A percentile compares a stretch with the other conserved stretches of the same genome.
Evolutionary conservation across 2,888 invertebrate genomes (phyloP).

Genomic region (Eurytoma adleriae): DNA sequence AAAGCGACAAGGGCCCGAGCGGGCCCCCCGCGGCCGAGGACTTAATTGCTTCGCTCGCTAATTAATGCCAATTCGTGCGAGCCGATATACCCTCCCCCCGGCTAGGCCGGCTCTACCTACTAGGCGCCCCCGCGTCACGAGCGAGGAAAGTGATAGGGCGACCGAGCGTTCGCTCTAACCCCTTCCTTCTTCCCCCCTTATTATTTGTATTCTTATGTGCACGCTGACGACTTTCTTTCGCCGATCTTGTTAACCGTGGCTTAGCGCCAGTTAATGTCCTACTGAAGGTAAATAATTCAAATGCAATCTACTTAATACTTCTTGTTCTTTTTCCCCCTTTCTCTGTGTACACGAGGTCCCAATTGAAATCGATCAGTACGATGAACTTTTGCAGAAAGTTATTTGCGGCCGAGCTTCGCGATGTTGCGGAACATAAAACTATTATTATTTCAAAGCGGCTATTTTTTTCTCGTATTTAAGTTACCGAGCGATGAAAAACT

Average conservation of each 20-base stretch:
- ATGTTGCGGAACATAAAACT: background rate
- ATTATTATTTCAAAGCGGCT: slow-evolving; percentile 1
- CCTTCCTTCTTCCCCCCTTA: background rate
- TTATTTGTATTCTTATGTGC: background rate
- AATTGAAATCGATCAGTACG: background rate
- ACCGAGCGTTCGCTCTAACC: too few species aligned
- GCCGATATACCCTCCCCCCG: slow-evolving; percentile 43
- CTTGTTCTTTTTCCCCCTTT: background rate
- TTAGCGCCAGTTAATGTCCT: slow-evolving; percentile 11
- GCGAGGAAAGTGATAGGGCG: background rate
- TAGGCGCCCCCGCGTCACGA: background rate
- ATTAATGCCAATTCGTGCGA: slow-evolving; percentile 63
- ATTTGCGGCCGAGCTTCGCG: slow-evolving; percentile 7
- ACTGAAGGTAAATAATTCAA: slow-evolving; percentile 32
- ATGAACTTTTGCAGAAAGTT: slow-evolving; percentile 12
- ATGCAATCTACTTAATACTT: background rate
- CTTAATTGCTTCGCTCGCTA: slow-evolving; percentile 63
- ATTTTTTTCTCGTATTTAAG: background rate
- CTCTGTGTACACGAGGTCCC: background rate
- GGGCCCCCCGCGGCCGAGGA: slow-evolving; percentile 26
- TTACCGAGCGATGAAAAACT: background rate
- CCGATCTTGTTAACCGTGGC: slow-evolving; percentile 42
- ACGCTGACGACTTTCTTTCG: slow-evolving; percentile 15
- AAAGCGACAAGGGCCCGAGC: slow-evolving; percentile 2
- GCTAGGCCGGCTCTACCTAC: background rate